These are phyloP conservation scores for Pyrrhia umbra DNA, from an alignment of 2,888 invertebrate species.

Conservation along the genomic window DNA sequence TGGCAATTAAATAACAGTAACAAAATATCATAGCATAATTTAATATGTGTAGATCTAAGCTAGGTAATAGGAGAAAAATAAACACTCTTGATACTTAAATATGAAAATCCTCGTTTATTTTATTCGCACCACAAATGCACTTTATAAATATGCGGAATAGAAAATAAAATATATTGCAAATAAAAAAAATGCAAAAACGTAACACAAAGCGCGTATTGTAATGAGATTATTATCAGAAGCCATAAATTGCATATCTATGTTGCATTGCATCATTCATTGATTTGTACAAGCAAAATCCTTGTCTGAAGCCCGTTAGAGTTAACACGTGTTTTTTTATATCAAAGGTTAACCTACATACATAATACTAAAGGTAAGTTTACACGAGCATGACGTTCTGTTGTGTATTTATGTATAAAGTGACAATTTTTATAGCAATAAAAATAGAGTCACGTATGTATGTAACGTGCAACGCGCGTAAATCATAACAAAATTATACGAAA, in stretches of 20 bases:
- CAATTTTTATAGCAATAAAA: too few relatives aligned
- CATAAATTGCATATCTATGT: slow-evolving; percentile 44
- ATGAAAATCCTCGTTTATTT: slow-evolving; percentile 27
- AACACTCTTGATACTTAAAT: background rate
- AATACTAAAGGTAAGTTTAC: slow-evolving; percentile 8
- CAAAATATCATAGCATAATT: too few relatives aligned
- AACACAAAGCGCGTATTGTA: slow-evolving; percentile 28
- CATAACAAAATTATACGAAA: background rate
- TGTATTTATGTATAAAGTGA: background rate
- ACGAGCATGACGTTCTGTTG: background rate
- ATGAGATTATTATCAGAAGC: slow-evolving; percentile 59
- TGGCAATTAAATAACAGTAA: too few relatives aligned
- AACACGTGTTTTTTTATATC: slow-evolving; percentile 35
- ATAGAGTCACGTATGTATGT: background rate
- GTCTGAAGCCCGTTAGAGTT: slow-evolving; percentile 49
- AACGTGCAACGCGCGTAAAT: background rate
- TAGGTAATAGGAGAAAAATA: background rate
- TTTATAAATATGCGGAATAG: background rate
- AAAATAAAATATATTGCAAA: background rate
- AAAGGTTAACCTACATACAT: slow-evolving; percentile 19
- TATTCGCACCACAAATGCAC: slow-evolving; percentile 4
- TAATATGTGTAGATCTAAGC: too few relatives aligned
- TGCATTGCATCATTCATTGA: slow-evolving; percentile 44
- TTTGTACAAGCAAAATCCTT: slow-evolving; percentile 51
- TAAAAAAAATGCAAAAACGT: slow-evolving; percentile 22